Conservation (phyloP, 1,140 invertebrate genomes). For the Stegodyphus mimosarum region DNA sequence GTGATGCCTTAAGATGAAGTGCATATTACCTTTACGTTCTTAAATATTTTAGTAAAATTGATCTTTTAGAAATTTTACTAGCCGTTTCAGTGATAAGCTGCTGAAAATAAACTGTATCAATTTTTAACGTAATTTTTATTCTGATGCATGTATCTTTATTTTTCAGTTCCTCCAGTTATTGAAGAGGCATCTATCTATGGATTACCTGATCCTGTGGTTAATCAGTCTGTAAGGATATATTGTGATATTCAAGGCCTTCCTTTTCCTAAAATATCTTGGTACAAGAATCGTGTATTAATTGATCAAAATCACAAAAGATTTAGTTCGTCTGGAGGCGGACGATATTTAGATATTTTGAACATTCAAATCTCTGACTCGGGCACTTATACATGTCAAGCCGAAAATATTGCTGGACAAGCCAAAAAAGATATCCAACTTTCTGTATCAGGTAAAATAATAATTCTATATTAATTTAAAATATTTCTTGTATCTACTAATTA, state of each 20-base stretch:
- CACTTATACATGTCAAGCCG: constrained; percentile 65
- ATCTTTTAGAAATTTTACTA: neutral
- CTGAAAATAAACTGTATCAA: neutral
- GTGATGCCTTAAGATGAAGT: too few species aligned
- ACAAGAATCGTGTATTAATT: constrained; percentile 76
- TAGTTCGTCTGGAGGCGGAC: constrained; percentile 35
- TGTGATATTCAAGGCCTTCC: constrained; percentile 74
- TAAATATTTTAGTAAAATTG: too few species aligned
- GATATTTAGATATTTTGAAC: constrained; percentile 64
- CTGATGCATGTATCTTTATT: neutral
- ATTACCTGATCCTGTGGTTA: neutral
- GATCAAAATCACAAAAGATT: constrained; percentile 24
- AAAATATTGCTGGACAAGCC: constrained; percentile 67
- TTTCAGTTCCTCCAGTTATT: constrained; percentile 57
- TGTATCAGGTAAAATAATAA: constrained; percentile 66
- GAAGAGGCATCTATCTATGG: constrained; percentile 4
- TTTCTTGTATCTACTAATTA: too few species aligned
- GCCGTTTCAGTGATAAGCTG: neutral
- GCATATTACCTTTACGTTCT: too few species aligned
- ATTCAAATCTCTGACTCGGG: constrained; percentile 64
- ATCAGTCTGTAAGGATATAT: constrained; percentile 44
- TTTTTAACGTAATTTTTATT: neutral
- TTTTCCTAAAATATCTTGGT: constrained; percentile 82
- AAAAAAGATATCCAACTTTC: constrained; percentile 65
- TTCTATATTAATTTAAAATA: too few species aligned